phyloP scores from a whole-genome alignment of 2,888 invertebrate genomes.

The Sesia bembeciformis region DNA sequence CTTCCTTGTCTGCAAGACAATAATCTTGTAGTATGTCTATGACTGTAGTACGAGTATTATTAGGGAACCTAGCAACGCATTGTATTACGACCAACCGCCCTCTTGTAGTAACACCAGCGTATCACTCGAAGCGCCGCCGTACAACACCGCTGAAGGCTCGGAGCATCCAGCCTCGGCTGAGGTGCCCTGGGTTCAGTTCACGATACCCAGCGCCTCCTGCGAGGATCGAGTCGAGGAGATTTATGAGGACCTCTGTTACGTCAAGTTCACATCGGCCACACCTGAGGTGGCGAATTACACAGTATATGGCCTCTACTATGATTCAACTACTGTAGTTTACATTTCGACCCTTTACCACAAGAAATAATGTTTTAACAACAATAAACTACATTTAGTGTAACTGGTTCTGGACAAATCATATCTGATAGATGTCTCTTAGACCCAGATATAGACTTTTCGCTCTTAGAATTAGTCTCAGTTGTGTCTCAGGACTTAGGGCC shows the following conservation, averaged over 20 bases:
- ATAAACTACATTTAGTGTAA: too few species aligned
- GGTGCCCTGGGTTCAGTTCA: slow-evolving; percentile 79
- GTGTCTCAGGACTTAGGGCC: too few species aligned
- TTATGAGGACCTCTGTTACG: slow-evolving; percentile 92
- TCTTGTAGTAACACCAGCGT: slow-evolving; percentile 41
- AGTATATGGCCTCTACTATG: not conserved
- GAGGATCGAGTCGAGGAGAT: slow-evolving; percentile 86
- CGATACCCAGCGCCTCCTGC: slow-evolving; percentile 74
- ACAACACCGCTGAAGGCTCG: slow-evolving; percentile 29
- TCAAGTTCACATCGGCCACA: slow-evolving; percentile 82
- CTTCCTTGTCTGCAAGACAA: too few species aligned
- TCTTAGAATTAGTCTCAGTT: too few species aligned
- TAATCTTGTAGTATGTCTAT: too few species aligned
- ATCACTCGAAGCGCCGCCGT: slow-evolving; percentile 36
- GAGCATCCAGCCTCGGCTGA: slow-evolving; percentile 37
- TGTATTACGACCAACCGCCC: not conserved
- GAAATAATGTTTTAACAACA: not conserved
- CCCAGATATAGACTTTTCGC: too few species aligned
- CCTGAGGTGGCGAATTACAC: slow-evolving; percentile 74
- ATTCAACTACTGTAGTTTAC: not conserved
- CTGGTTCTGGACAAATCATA: too few species aligned
- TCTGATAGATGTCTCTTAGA: too few species aligned
- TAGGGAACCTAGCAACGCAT: not conserved
- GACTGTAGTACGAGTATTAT: too few species aligned
- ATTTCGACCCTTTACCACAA: not conserved